These are phyloP conservation scores for Meteorus colon DNA, from an alignment of 2,888 invertebrate species.

Conservation along the genomic window DNA sequence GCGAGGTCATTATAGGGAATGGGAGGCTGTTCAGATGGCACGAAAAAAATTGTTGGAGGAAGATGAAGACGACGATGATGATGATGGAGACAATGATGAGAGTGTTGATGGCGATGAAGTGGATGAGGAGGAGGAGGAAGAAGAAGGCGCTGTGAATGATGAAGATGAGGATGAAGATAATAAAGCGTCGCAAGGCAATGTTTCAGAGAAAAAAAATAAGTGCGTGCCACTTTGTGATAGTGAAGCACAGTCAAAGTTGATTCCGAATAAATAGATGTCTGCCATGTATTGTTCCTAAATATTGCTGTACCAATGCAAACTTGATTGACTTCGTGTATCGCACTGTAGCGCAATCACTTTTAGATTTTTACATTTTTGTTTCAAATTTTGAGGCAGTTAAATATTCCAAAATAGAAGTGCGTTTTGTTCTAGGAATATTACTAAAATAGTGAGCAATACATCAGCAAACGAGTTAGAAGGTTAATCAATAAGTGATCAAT, in stretches of 20 bases:
- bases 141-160: slow-evolving; percentile 49
- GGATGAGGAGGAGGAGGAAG: slow-evolving; percentile 52
- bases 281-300: background rate
- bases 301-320: background rate
- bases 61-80: slow-evolving; percentile 86
- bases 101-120: slow-evolving; percentile 53
- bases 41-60: slow-evolving; percentile 93
- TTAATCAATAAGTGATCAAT: background rate
- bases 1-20: slow-evolving; percentile 98
- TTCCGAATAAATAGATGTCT: slow-evolving; percentile 48
- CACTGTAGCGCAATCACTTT: too few relatives aligned
- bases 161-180: slow-evolving; percentile 44
- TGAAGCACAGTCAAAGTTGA: slow-evolving; percentile 60
- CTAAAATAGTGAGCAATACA: background rate
- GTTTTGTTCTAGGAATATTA: background rate
- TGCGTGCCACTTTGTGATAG: slow-evolving; percentile 70
- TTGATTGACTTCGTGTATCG: background rate
- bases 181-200: slow-evolving; percentile 50
- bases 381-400: background rate
- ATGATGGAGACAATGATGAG: slow-evolving; percentile 75
- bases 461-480: background rate
- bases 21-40: slow-evolving; percentile 93
- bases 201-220: slow-evolving; percentile 62
- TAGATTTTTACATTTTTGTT: background rate
- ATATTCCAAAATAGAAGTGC: background rate